These are phyloP conservation scores for Lycophotia porphyrea DNA, from an alignment of 2,888 invertebrate species.

Conservation along the genomic window DNA sequence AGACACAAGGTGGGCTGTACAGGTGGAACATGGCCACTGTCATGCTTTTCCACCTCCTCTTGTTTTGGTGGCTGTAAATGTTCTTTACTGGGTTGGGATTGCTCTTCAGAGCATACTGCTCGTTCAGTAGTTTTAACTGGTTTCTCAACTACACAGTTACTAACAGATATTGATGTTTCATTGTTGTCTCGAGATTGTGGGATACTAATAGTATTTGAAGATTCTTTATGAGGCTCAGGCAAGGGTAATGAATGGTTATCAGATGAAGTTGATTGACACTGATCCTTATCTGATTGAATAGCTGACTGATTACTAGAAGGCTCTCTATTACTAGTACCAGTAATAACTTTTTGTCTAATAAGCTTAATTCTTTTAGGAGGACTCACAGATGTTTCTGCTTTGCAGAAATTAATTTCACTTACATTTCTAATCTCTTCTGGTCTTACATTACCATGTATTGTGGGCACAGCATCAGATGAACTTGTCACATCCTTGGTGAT, in stretches of 20 bases:
- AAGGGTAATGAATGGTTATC: slow-evolving; percentile 67
- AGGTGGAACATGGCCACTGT: slow-evolving; percentile 49
- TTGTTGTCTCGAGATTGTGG: slow-evolving; percentile 61
- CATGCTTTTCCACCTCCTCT: slow-evolving; percentile 27
- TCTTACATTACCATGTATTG: slow-evolving; percentile 82
- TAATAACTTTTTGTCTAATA: slow-evolving; percentile 83
- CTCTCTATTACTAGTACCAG: slow-evolving; percentile 74
- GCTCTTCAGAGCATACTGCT: slow-evolving; percentile 52
- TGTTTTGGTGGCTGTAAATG: slow-evolving; percentile 25
- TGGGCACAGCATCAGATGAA: slow-evolving; percentile 85
- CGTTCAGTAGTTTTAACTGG: slow-evolving; percentile 37
- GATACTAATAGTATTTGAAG: slow-evolving; percentile 68
- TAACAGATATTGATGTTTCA: slow-evolving; percentile 42
- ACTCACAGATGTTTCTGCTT: slow-evolving; percentile 87
- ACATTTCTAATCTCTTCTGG: slow-evolving; percentile 86
- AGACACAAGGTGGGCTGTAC: slow-evolving; percentile 47
- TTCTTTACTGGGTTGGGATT: slow-evolving; percentile 57
- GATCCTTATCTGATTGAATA: slow-evolving; percentile 71
- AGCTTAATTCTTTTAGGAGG: slow-evolving; percentile 87
- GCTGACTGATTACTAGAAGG: slow-evolving; percentile 67
- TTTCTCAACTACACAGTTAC: slow-evolving; percentile 48
- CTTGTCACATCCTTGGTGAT: slow-evolving; percentile 87
- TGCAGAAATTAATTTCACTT: slow-evolving; percentile 88
- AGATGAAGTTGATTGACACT: slow-evolving; percentile 84
- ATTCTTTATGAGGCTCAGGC: slow-evolving; percentile 65